These are phyloP conservation scores for Ptycholaimellus sp. DNA, from an alignment of 2,888 invertebrate species.

Conservation along the genomic window DNA sequence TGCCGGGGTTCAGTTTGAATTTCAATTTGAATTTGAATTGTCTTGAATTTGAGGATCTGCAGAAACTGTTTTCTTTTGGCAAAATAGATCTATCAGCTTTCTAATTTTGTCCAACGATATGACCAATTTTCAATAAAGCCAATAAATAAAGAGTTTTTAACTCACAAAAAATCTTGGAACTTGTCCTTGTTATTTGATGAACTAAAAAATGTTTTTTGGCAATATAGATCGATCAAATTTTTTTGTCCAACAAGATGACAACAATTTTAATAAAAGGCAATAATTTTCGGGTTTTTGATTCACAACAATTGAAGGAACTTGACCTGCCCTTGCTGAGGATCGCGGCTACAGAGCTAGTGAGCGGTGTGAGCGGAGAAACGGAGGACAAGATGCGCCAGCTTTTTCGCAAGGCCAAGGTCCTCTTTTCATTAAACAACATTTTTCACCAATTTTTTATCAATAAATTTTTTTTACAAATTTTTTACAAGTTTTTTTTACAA, in stretches of 20 bases:
- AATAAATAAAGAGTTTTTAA: not conserved
- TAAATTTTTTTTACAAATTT: not conserved
- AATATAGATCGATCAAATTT: too few species aligned
- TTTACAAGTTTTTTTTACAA: not conserved
- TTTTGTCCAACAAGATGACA: not conserved
- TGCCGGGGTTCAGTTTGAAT: constrained; percentile 26
- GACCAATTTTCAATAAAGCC: not conserved
- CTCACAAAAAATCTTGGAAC: too few species aligned
- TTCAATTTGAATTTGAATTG: too few species aligned
- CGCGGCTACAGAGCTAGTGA: constrained; percentile 69
- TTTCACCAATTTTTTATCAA: not conserved
- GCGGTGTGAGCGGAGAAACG: constrained; percentile 80
- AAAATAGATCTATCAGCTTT: too few species aligned
- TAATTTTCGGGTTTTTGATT: not conserved
- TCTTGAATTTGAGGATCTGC: too few species aligned
- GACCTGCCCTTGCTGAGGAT: constrained; percentile 58
- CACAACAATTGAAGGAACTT: constrained; percentile 39
- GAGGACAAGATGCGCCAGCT: constrained; percentile 71
- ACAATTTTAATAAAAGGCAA: not conserved
- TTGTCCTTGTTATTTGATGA: too few species aligned
- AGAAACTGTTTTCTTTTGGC: too few species aligned
- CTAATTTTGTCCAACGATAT: not conserved
- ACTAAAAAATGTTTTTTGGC: too few species aligned
- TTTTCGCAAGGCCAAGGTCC: constrained; percentile 53
- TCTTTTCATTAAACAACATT: not conserved